Conservation (phyloP, 2,888 invertebrate species). For the Sussaba pulchella region DNA sequence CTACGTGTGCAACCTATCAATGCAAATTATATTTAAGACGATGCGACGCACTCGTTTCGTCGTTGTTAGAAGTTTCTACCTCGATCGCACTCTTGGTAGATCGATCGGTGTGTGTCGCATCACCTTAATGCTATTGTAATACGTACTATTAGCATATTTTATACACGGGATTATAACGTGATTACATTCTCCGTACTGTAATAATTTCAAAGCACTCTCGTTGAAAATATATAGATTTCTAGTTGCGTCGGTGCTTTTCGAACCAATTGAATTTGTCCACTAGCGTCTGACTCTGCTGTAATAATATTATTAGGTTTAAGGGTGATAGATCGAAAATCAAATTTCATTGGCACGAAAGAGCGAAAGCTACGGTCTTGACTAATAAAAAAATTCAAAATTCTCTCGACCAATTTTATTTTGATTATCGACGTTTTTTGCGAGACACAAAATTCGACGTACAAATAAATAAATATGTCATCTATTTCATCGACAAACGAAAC, state of each 20-base stretch:
- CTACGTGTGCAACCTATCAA: constrained; percentile 83
- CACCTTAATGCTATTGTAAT: constrained; percentile 53
- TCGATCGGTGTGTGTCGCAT: constrained; percentile 48
- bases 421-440: constrained; percentile 14
- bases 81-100: not conserved
- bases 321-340: constrained; percentile 20
- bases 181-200: constrained; percentile 47
- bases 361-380: constrained; percentile 3
- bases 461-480: constrained; percentile 38
- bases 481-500: constrained; percentile 31
- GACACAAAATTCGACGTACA: constrained; percentile 31
- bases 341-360: not conserved
- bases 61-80: too few species aligned
- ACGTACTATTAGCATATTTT: constrained; percentile 59
- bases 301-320: not conserved
- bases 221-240: constrained; percentile 68
- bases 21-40: constrained; percentile 77
- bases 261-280: constrained; percentile 64
- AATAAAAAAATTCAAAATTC: too few species aligned
- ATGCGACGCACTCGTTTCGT: constrained; percentile 53
- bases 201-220: constrained; percentile 65
- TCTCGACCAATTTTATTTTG: too few species aligned
- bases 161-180: constrained; percentile 63
- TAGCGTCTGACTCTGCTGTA: constrained; percentile 53
- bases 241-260: constrained; percentile 74